These are phyloP conservation scores for Anguilla obscura DNA, from an alignment of 2,797 vertebrate species.

Conservation along the genomic window DNA sequence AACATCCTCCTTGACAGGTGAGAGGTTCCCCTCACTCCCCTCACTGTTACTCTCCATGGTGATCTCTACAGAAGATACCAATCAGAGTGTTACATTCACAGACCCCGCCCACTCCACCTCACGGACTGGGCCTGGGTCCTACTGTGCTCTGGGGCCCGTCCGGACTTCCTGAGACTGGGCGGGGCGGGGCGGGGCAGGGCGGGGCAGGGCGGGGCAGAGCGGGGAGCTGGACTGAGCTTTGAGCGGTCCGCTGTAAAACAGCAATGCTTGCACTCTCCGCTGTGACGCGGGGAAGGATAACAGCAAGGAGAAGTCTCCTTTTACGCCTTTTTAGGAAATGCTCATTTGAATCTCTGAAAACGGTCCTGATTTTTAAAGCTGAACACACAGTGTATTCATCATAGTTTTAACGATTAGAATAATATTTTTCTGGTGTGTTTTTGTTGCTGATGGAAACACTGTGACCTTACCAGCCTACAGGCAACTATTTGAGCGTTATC, in stretches of 20 bases:
- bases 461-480: conserved; percentile 18
- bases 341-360: conserved; percentile 5
- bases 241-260: conserved; percentile 74
- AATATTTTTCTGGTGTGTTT: not conserved
- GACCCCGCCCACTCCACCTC: conserved; percentile 47
- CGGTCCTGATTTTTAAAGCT: not conserved
- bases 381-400: conserved; percentile 12
- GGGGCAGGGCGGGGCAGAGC: conserved; percentile 43
- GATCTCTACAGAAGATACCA: conserved; percentile 89
- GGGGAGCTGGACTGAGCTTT: conserved; percentile 53
- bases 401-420: not conserved
- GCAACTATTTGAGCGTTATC: conserved; percentile 18
- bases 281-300: conserved; percentile 22
- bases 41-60: conserved; percentile 96
- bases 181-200: conserved; percentile 39
- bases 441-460: not conserved
- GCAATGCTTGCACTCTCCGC: conserved; percentile 68
- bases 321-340: not conserved
- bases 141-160: conserved; percentile 31
- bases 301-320: not conserved
- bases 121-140: conserved; percentile 19
- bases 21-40: conserved; percentile 90
- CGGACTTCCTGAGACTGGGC: conserved; percentile 58
- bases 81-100: conserved; percentile 71
- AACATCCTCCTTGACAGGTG: conserved; percentile 86